Conservation (phyloP, 2,113 vertebrate genomes). For the Ceyx cyanopectus region DNA sequence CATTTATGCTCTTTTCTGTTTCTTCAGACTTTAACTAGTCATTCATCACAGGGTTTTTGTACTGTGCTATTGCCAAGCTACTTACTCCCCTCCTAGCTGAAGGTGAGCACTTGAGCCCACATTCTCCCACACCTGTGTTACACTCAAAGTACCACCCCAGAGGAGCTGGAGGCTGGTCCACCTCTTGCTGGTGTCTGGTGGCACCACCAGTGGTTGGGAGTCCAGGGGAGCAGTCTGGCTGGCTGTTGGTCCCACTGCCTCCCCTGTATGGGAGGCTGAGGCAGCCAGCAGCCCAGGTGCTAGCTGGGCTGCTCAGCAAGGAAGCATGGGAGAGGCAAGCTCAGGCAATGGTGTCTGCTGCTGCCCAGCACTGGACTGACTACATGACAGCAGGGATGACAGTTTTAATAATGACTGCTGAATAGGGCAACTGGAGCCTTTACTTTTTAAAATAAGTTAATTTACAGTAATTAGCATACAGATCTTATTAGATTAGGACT, state of each 20-base stretch:
- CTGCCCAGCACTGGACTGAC: background rate
- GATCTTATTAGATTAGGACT: background rate
- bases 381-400: background rate
- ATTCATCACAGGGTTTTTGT: background rate
- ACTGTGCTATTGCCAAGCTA: background rate
- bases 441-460: background rate
- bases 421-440: background rate
- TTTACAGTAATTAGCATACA: conserved; percentile 1
- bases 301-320: background rate
- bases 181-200: background rate
- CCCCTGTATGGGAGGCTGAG: accelerated
- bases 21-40: conserved; percentile 19
- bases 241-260: background rate
- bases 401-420: background rate
- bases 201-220: background rate
- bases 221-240: accelerated
- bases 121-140: background rate
- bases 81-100: background rate
- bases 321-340: background rate
- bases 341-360: background rate
- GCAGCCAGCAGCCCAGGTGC: background rate
- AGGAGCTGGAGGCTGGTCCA: background rate
- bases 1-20: conserved; percentile 12
- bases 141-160: background rate
- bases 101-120: background rate